Percentiles rank a stretch among this genome's conserved stretches.
These are phyloP conservation scores for Eretmochelys imbricata DNA, from an alignment of 2,113 vertebrate genomes.

Conservation along the genomic window DNA sequence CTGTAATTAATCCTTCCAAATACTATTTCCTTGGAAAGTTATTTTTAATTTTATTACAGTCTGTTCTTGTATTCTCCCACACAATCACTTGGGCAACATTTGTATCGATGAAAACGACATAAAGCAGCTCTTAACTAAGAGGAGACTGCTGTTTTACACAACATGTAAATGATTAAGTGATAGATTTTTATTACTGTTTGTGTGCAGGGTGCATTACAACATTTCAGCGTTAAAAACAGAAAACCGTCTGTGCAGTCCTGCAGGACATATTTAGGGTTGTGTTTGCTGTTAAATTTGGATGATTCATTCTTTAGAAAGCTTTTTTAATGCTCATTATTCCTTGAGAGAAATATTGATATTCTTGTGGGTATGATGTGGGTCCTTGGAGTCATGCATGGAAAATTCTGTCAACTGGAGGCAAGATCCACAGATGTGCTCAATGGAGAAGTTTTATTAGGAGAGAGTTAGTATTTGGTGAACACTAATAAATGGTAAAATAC, in stretches of 20 bases:
- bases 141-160: slow-evolving; percentile 69
- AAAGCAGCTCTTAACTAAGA: slow-evolving; percentile 68
- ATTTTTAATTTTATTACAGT: slow-evolving; percentile 79
- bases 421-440: neutral
- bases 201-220: slow-evolving; percentile 33
- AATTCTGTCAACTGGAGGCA: neutral
- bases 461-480: neutral
- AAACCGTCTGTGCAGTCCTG: neutral
- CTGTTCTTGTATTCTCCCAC: slow-evolving; percentile 76
- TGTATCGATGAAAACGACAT: slow-evolving; percentile 69
- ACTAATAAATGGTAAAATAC: neutral
- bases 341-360: neutral
- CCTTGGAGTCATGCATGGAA: neutral
- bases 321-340: neutral
- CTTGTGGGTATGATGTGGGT: neutral
- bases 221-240: slow-evolving; percentile 9
- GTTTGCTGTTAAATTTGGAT: neutral
- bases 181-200: slow-evolving; percentile 74
- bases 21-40: slow-evolving; percentile 81
- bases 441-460: neutral
- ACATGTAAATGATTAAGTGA: slow-evolving; percentile 62
- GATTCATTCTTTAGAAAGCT: neutral
- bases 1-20: slow-evolving; percentile 82
- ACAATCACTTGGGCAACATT: slow-evolving; percentile 72
- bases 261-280: neutral